Percentiles rank a stretch among this genome's conserved stretches.
These are phyloP conservation scores for Cathartes aura DNA, from an alignment of 2,113 vertebrate genomes.

Conservation along the genomic window DNA sequence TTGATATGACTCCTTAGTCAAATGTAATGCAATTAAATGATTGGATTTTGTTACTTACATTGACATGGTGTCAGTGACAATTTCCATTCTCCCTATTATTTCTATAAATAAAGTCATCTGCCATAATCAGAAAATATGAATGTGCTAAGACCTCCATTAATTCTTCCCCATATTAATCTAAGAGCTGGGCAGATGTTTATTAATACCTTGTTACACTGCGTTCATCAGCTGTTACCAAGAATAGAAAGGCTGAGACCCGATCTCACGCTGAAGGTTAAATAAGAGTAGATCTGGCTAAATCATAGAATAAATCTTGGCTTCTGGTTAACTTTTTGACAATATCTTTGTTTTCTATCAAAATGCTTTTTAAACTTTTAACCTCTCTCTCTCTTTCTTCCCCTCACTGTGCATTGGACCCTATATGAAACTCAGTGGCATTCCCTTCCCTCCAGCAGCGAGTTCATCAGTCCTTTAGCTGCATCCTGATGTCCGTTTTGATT, in stretches of 20 bases:
- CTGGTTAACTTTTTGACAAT: background rate
- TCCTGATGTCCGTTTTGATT: background rate
- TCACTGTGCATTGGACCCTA: background rate
- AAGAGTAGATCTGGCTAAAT: background rate
- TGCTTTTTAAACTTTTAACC: background rate
- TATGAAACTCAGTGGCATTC: accelerated
- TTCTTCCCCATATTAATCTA: constrained; percentile 54
- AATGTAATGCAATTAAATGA: constrained; percentile 65
- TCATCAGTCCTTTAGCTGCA: background rate
- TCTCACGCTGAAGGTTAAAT: constrained; percentile 42
- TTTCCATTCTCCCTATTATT: constrained; percentile 50
- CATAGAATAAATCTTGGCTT: background rate
- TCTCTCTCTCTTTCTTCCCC: background rate
- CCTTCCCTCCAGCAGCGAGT: background rate
- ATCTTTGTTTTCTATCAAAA: background rate
- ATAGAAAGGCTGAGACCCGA: constrained; percentile 46
- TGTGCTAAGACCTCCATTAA: constrained; percentile 57
- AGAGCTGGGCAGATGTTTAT: constrained; percentile 52
- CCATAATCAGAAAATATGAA: constrained; percentile 66
- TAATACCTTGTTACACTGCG: constrained; percentile 35
- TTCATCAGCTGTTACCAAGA: constrained; percentile 34
- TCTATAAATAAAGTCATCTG: constrained; percentile 67
- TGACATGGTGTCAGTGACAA: constrained; percentile 61
- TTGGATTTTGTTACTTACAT: background rate
- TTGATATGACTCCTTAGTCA: constrained; percentile 4